These are phyloP conservation scores for Neuroterus valhalla DNA, from an alignment of 1,140 invertebrate species.

Conservation along the genomic window DNA sequence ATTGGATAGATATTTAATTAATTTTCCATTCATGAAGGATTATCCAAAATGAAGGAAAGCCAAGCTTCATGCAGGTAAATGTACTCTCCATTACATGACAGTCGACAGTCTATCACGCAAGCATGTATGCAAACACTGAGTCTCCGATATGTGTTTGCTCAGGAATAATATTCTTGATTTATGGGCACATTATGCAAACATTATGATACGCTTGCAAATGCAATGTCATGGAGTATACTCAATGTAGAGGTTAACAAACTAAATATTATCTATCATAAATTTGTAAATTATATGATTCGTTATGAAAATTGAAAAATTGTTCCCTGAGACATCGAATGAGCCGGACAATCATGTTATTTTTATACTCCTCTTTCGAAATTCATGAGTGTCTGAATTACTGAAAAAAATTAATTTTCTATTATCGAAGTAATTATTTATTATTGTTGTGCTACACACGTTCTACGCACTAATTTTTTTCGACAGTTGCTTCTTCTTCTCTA, in stretches of 20 bases:
- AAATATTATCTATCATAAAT: background rate
- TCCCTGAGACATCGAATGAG: no score
- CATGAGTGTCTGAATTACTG: no score
- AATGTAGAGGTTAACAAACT: background rate
- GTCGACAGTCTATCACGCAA: background rate
- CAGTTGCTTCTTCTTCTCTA: no score
- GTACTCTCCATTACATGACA: background rate
- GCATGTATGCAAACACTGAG: background rate
- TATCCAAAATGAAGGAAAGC: background rate
- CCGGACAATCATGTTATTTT: no score
- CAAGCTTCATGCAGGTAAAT: background rate
- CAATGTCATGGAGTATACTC: background rate
- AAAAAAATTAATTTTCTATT: no score
- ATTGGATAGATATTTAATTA: no score
- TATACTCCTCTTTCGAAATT: no score
- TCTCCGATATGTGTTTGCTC: background rate
- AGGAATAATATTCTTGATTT: constrained; percentile 24
- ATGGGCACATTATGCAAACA: constrained; percentile 12
- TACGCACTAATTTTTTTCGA: no score
- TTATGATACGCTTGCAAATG: constrained; percentile 24
- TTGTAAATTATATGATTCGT: background rate
- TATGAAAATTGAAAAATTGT: background rate
- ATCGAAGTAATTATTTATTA: no score
- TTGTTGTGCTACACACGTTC: no score
- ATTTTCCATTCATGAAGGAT: no score